Percentiles rank a stretch among this genome's conserved stretches.
These are phyloP conservation scores for Homalodisca vitripennis DNA, from an alignment of 1,140 invertebrate species.

Conservation along the genomic window DNA sequence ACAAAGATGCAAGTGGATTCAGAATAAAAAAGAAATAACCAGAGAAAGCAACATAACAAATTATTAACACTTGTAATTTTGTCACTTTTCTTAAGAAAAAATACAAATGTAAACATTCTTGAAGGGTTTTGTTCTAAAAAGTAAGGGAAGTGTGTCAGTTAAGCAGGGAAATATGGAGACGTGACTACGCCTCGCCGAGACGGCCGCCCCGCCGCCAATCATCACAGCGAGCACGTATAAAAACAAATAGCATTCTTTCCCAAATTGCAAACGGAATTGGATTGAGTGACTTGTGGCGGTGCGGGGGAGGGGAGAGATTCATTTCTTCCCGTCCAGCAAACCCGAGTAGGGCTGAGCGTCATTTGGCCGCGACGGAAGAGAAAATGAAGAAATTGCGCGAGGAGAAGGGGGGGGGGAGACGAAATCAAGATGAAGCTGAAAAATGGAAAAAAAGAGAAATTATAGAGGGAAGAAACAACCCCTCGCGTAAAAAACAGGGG, in stretches of 20 bases:
- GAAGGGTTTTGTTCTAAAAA: too few relatives aligned
- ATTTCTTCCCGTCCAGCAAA: constrained; percentile 24
- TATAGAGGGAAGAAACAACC: constrained; percentile 26
- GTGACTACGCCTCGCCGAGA: too few relatives aligned
- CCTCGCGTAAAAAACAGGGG: constrained; percentile 23
- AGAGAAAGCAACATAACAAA: too few relatives aligned
- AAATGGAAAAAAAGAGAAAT: constrained; percentile 32
- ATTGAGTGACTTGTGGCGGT: neutral
- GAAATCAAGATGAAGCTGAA: constrained; percentile 29
- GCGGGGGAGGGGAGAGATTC: neutral
- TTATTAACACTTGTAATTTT: too few relatives aligned
- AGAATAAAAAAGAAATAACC: too few relatives aligned
- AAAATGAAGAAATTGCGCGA: constrained; percentile 21
- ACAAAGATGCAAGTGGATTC: too few relatives aligned
- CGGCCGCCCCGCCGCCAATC: too few relatives aligned
- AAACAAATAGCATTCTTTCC: constrained; percentile 21
- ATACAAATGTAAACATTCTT: too few relatives aligned
- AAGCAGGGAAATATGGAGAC: too few relatives aligned
- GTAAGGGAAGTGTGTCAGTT: too few relatives aligned
- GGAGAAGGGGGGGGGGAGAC: constrained; percentile 1
- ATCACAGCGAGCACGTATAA: neutral
- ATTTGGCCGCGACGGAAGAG: constrained; percentile 15
- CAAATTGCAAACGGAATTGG: constrained; percentile 19
- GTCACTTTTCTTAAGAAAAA: too few relatives aligned
- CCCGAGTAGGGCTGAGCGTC: neutral